phyloP scores from a whole-genome alignment of 2,113 vertebrate genomes.

The Anseranas semipalmata region DNA sequence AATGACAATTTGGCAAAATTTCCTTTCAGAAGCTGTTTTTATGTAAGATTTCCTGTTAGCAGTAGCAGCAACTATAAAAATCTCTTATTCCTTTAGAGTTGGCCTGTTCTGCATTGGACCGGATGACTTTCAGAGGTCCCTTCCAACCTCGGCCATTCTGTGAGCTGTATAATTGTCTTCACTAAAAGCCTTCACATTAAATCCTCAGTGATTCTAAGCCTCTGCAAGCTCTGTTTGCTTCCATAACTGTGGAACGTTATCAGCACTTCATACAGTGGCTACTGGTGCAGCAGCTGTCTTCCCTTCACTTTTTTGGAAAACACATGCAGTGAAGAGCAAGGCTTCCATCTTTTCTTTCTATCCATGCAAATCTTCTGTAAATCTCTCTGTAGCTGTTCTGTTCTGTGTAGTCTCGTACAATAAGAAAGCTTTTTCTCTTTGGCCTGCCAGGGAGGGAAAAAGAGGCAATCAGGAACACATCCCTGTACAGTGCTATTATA shows the following conservation, averaged over 20 bases:
- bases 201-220: neutral
- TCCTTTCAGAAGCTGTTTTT: neutral
- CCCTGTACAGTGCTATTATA: neutral
- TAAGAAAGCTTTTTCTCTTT: neutral
- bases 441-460: neutral
- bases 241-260: neutral
- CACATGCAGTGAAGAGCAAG: neutral
- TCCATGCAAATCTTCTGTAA: neutral
- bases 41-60: neutral
- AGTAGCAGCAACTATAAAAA: neutral
- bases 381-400: neutral
- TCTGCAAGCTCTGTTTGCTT: neutral
- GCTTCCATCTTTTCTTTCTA: neutral
- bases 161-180: neutral
- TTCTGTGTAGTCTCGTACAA: neutral
- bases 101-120: neutral
- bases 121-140: neutral
- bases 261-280: neutral
- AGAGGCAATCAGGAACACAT: rapidly evolving
- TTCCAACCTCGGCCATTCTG: neutral
- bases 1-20: neutral
- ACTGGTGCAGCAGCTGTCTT: neutral
- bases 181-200: neutral
- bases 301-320: neutral
- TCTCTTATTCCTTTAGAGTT: neutral